phyloP scores from a whole-genome alignment of 2,797 vertebrate species.

The Clamator glandarius region DNA sequence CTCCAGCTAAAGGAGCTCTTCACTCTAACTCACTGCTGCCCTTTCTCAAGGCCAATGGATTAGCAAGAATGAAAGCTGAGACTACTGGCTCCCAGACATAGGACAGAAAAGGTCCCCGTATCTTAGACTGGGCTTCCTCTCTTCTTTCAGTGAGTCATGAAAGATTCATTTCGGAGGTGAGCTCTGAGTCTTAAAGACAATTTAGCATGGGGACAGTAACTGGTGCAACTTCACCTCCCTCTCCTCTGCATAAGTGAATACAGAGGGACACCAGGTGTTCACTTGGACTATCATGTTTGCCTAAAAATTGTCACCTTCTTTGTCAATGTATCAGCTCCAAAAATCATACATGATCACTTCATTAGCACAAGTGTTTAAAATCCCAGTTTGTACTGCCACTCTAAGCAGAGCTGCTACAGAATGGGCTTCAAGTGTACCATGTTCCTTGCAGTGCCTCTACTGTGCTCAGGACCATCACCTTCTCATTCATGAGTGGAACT shows the following conservation, averaged over 20 bases:
- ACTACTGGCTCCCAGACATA: background rate
- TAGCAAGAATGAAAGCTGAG: slow-evolving; percentile 13
- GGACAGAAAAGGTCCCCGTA: background rate
- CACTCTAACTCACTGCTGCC: background rate
- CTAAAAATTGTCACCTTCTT: slow-evolving; percentile 15
- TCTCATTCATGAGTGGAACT: background rate
- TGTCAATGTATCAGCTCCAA: background rate
- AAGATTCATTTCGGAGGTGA: slow-evolving; percentile 46
- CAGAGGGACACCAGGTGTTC: background rate
- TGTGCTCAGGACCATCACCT: background rate
- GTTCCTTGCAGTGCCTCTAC: background rate
- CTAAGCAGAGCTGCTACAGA: background rate
- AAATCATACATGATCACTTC: background rate
- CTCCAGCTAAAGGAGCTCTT: background rate
- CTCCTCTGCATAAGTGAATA: background rate
- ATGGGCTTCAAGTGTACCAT: background rate
- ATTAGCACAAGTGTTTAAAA: background rate
- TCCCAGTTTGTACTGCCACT: background rate
- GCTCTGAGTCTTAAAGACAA: slow-evolving; percentile 28
- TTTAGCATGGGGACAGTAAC: background rate
- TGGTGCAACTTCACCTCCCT: background rate
- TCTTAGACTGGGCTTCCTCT: slow-evolving; percentile 22
- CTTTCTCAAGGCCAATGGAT: background rate
- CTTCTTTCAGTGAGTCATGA: slow-evolving; percentile 42
- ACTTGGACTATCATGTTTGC: background rate